These are phyloP conservation scores for Limnephilus auricula DNA, from an alignment of 2,888 invertebrate species.

Conservation along the genomic window DNA sequence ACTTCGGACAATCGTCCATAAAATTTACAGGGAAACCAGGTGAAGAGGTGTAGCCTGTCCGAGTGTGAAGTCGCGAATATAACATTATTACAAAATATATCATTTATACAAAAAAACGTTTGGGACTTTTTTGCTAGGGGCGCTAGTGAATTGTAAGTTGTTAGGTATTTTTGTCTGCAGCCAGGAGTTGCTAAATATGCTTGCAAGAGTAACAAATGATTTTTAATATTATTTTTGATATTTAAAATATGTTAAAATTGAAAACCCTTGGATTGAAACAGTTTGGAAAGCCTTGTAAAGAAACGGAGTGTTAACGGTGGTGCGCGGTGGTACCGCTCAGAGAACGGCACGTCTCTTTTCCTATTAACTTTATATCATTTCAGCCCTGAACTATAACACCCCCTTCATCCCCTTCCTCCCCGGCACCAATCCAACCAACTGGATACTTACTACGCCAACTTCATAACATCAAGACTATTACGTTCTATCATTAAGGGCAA, in stretches of 20 bases:
- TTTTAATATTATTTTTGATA: no score
- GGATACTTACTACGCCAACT: neutral
- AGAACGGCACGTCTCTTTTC: constrained; percentile 2
- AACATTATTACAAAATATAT: no score
- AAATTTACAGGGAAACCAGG: no score
- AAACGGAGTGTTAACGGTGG: neutral
- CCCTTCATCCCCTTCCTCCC: neutral
- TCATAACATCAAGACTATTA: neutral
- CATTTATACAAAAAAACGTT: no score
- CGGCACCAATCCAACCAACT: neutral
- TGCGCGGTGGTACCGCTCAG: constrained; percentile 15
- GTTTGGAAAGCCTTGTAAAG: neutral
- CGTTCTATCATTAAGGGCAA: neutral
- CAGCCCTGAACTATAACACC: constrained; percentile 43
- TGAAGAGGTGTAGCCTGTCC: no score
- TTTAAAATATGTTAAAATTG: neutral
- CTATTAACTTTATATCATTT: constrained; percentile 55
- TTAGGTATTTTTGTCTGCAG: no score
- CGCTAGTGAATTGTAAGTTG: no score
- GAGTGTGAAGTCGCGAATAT: no score
- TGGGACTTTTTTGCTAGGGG: no score
- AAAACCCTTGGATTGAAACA: neutral
- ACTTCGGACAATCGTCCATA: no score
- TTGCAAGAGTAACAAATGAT: no score
- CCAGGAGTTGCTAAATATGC: no score